Conservation (phyloP, 2,888 invertebrate genomes). For the Lysandra coridon region DNA sequence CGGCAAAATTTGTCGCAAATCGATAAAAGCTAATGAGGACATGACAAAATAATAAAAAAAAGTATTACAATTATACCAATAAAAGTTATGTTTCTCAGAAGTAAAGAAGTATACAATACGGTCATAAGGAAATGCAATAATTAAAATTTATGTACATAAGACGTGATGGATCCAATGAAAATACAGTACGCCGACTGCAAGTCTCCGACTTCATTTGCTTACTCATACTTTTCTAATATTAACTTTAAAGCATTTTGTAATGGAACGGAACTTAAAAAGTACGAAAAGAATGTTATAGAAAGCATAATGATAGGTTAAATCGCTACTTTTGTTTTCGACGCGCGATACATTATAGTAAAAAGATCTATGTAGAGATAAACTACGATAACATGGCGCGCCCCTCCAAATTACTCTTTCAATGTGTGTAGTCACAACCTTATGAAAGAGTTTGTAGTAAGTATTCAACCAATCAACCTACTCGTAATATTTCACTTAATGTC, state of each 20-base stretch:
- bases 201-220: not conserved
- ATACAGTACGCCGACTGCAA: not conserved
- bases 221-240: not conserved
- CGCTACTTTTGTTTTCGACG: not conserved
- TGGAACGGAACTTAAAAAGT: not conserved
- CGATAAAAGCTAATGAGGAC: slow-evolving; percentile 11
- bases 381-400: too few species aligned
- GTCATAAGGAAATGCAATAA: too few species aligned
- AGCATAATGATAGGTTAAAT: slow-evolving; percentile 11
- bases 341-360: slow-evolving; percentile 8
- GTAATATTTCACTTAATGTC: too few species aligned
- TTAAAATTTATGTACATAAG: too few species aligned
- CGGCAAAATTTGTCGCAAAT: not conserved
- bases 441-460: too few species aligned
- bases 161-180: too few species aligned
- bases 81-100: not conserved
- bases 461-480: too few species aligned
- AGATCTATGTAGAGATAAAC: not conserved
- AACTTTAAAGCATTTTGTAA: not conserved
- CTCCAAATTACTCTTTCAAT: too few species aligned
- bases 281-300: not conserved
- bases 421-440: too few species aligned
- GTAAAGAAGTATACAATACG: too few species aligned
- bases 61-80: not conserved
- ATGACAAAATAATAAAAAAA: not conserved